Evolutionary conservation across 2,797 vertebrate species (phyloP).

Genomic region (Semaprochilodus insignis): DNA sequence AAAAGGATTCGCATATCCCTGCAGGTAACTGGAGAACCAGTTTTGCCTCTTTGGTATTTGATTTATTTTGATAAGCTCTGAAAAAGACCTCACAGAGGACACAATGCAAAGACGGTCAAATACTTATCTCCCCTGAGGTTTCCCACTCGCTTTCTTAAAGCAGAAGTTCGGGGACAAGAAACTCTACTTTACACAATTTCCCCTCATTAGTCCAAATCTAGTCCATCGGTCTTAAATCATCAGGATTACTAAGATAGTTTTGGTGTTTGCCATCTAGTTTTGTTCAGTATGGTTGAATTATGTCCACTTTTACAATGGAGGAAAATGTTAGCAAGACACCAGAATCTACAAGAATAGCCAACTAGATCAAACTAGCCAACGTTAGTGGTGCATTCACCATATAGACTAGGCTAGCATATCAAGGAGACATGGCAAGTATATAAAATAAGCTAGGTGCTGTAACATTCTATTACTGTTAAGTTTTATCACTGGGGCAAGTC

Average conservation of each 20-base stretch:
- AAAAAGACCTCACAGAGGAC: neutral
- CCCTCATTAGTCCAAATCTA: too few species aligned
- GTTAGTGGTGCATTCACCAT: neutral
- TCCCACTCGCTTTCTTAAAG: neutral
- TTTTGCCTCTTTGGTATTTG: neutral
- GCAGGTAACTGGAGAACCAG: slow-evolving; percentile 80
- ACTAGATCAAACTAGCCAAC: neutral
- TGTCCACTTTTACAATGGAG: neutral
- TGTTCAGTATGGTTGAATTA: neutral
- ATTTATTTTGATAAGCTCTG: neutral
- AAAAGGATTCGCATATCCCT: slow-evolving; percentile 92
- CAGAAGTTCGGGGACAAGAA: neutral
- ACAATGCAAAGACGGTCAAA: neutral
- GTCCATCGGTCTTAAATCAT: too few species aligned
- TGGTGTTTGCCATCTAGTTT: too few species aligned
- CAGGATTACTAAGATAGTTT: too few species aligned
- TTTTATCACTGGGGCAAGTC: too few species aligned
- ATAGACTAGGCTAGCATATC: neutral
- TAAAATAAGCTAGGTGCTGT: too few species aligned
- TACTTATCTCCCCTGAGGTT: neutral
- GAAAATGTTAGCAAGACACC: neutral
- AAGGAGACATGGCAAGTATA: too few species aligned
- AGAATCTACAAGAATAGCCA: neutral
- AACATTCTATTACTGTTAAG: too few species aligned
- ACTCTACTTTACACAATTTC: too few species aligned